Percentiles rank a stretch among this genome's conserved stretches.
phyloP scores from a whole-genome alignment of 53 echinoderm and acorn worm species.

The Arbacia lixula region DNA sequence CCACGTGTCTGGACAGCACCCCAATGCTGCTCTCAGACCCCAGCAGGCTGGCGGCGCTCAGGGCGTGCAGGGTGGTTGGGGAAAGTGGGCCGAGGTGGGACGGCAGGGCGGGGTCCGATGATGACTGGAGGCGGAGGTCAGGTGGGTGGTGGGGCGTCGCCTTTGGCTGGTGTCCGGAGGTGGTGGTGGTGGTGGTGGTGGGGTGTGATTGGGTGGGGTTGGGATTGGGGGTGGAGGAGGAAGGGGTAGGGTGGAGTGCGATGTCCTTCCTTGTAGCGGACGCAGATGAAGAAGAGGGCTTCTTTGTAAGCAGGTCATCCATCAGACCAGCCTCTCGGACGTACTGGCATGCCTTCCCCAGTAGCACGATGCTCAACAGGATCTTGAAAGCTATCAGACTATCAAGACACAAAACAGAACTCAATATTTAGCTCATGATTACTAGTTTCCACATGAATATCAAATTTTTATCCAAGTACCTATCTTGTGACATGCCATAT shows the following conservation, averaged over 20 bases:
- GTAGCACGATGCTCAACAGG: constrained; percentile 81
- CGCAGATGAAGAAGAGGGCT: background rate
- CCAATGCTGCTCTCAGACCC: constrained; percentile 10
- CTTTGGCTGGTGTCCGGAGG: background rate
- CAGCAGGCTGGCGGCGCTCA: constrained; percentile 6
- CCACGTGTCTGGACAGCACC: constrained; percentile 42
- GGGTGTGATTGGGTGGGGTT: background rate
- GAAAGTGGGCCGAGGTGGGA: constrained; percentile 16
- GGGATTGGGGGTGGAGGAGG: background rate
- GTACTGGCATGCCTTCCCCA: constrained; percentile 75
- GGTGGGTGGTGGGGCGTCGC: background rate
- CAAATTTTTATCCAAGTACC: too few species aligned
- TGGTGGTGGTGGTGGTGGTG: constrained; percentile 2
- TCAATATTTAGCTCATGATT: too few species aligned
- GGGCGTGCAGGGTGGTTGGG: constrained; percentile 22
- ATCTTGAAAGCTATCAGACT: constrained; percentile 89
- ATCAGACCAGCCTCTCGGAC: constrained; percentile 42
- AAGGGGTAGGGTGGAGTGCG: background rate
- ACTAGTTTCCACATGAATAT: too few species aligned
- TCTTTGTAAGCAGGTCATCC: constrained; percentile 36
- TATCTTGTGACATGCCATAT: too few species aligned
- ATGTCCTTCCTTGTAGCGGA: background rate
- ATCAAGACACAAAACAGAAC: too few species aligned
- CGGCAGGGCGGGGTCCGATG: background rate
- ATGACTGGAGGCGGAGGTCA: background rate